Evolutionary conservation across 2,113 vertebrate genomes (phyloP).

Genomic region (Ginglymostoma cirratum): DNA sequence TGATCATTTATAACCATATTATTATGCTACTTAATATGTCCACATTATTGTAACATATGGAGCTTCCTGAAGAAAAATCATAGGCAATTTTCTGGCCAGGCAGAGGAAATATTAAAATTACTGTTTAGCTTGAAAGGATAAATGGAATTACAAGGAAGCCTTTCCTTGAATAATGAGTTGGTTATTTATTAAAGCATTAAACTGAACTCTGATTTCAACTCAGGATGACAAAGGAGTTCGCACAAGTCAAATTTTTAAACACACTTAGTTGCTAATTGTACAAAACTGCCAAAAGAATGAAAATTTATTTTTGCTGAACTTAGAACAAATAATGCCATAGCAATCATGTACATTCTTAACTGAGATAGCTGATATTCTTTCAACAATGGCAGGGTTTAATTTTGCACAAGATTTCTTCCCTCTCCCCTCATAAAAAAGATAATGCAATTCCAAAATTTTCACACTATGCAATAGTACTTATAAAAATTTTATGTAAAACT

Average conservation of each 20-base stretch:
- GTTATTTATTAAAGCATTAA: slow-evolving; percentile 29
- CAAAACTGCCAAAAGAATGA: slow-evolving; percentile 25
- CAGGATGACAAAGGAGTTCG: neutral
- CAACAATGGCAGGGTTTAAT: neutral
- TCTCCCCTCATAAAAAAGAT: neutral
- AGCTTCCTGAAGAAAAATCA: slow-evolving; percentile 20
- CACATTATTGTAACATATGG: slow-evolving; percentile 2
- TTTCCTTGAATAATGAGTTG: slow-evolving; percentile 3
- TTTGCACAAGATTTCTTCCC: neutral
- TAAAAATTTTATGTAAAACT: neutral
- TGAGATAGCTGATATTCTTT: slow-evolving; percentile 5
- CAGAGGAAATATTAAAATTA: slow-evolving; percentile 33
- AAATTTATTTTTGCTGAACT: slow-evolving; percentile 31
- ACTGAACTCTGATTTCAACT: slow-evolving; percentile 15
- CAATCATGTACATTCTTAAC: neutral
- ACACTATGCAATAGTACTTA: neutral
- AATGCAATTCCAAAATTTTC: neutral
- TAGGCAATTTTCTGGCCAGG: slow-evolving; percentile 15
- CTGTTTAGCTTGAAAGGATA: slow-evolving; percentile 28
- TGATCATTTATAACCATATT: slow-evolving; percentile 20
- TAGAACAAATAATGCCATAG: slow-evolving; percentile 21
- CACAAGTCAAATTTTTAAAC: slow-evolving; percentile 19
- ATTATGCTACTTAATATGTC: neutral
- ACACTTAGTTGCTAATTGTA: slow-evolving; percentile 21
- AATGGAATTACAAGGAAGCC: slow-evolving; percentile 17